Evolutionary conservation across 2,888 invertebrate genomes (phyloP).

Genomic region (Cotesia congregata): DNA sequence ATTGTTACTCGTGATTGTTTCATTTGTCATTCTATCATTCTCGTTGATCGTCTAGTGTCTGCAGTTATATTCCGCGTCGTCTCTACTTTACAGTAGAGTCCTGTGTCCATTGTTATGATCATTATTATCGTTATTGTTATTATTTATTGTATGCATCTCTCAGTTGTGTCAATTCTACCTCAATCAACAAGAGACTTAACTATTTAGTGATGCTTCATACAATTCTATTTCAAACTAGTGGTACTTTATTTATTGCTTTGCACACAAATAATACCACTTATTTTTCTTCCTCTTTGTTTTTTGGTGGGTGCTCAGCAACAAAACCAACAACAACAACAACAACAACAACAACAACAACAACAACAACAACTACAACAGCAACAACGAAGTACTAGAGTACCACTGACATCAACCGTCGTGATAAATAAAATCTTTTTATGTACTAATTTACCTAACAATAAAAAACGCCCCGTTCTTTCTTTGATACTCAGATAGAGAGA

Average conservation of each 20-base stretch:
- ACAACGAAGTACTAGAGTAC: too few relatives aligned
- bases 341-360: too few relatives aligned
- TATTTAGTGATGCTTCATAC: conserved; percentile 32
- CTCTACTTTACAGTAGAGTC: neutral
- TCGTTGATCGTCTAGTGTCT: neutral
- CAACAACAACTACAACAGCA: too few relatives aligned
- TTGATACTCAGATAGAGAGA: neutral
- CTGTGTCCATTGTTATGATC: neutral
- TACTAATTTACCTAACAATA: neutral
- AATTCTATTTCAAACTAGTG: conserved; percentile 25
- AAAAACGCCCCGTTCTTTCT: neutral
- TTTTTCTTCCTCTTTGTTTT: conserved; percentile 3
- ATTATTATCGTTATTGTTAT: neutral
- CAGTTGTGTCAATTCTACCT: conserved; percentile 22
- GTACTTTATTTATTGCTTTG: conserved; percentile 15
- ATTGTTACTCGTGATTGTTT: conserved; percentile 11
- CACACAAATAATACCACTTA: conserved; percentile 7
- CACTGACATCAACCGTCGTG: neutral
- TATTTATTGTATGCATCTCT: conserved; percentile 13
- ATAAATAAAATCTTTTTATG: neutral
- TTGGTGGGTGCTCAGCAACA: neutral
- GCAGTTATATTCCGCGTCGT: neutral
- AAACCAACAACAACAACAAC: neutral
- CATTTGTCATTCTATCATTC: conserved; percentile 23
- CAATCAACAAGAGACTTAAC: conserved; percentile 31